Conservation (phyloP, 2,113 vertebrate genomes). For the Amblyornis subalaris region DNA sequence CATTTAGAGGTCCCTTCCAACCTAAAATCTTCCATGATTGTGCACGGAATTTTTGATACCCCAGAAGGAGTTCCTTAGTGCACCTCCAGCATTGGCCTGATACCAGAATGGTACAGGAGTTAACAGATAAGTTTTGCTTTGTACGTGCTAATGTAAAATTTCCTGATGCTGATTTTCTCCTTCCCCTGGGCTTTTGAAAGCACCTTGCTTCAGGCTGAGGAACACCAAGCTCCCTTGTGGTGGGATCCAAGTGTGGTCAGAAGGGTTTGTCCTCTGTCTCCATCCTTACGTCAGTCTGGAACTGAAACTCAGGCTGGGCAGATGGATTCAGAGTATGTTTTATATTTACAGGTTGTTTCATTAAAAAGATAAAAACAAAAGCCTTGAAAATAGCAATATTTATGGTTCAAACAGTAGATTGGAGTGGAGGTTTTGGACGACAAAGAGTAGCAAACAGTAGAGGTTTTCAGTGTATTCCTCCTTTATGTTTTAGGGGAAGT, state of each 20-base stretch:
- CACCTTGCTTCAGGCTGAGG: neutral
- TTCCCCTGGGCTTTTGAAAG: neutral
- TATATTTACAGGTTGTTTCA: neutral
- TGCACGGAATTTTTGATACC: rapidly evolving
- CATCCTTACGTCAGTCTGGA: neutral
- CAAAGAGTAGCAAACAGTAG: neutral
- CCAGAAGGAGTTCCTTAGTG: neutral
- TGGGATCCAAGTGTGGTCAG: neutral
- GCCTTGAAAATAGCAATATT: neutral
- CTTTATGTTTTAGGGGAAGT: neutral
- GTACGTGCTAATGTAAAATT: neutral
- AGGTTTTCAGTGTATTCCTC: neutral
- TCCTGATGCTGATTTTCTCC: neutral
- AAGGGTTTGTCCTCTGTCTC: neutral
- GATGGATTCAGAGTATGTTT: neutral
- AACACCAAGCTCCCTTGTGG: rapidly evolving
- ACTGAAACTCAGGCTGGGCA: neutral
- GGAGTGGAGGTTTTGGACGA: neutral
- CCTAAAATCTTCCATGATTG: neutral
- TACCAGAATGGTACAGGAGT: neutral
- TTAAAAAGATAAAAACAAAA: neutral
- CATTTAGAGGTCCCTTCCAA: neutral
- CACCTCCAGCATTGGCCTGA: neutral
- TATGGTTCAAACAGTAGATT: neutral
- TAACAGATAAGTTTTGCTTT: neutral